A percentile compares a stretch with the other conserved stretches of the same genome.
Conservation (phyloP, 2,888 invertebrate species). For the Xestia ashworthii region DNA sequence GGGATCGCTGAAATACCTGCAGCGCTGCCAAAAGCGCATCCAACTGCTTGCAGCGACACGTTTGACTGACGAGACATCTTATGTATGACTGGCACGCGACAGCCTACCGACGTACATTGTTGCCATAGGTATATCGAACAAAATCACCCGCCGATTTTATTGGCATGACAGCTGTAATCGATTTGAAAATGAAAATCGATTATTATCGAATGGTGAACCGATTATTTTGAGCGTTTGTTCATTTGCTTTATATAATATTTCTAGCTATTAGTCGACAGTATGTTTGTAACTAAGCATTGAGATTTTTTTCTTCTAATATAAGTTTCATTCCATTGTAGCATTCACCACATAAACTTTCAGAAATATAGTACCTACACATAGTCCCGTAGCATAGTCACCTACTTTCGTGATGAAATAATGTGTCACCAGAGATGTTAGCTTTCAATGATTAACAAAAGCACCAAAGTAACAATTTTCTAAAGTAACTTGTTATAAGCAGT, state of each 20-base stretch:
- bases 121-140: slow-evolving; percentile 28
- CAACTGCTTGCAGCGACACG: slow-evolving; percentile 53
- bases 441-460: background rate
- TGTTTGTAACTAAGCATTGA: background rate
- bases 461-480: background rate
- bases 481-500: background rate
- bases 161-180: slow-evolving; percentile 36
- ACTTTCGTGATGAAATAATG: too few species aligned
- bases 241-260: background rate
- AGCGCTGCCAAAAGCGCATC: slow-evolving; percentile 58
- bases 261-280: background rate
- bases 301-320: background rate
- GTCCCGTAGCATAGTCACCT: too few species aligned
- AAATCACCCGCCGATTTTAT: slow-evolving; percentile 49
- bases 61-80: slow-evolving; percentile 60
- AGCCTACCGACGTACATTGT: slow-evolving; percentile 15
- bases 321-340: background rate
- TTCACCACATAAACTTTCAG: too few species aligned
- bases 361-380: too few species aligned
- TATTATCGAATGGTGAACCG: slow-evolving; percentile 9
- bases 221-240: background rate
- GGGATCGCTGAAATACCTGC: slow-evolving; percentile 58
- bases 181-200: slow-evolving; percentile 41
- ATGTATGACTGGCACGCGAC: slow-evolving; percentile 60
- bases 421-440: too few species aligned